Conservation (phyloP, 2,797 vertebrate genomes). For the Ara ararauna region DNA sequence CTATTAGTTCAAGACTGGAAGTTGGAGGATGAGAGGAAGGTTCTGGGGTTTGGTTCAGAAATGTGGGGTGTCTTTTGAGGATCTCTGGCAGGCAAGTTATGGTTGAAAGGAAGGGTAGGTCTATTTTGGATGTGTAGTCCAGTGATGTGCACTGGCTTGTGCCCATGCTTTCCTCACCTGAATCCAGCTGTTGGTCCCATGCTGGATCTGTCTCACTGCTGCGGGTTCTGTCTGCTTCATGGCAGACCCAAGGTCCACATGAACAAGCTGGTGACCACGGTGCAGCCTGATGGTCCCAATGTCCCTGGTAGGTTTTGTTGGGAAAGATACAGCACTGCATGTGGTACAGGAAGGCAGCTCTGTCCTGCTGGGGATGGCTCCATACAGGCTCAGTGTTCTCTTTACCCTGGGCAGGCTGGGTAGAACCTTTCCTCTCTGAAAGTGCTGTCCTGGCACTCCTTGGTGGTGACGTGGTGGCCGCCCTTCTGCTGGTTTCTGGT, state of each 20-base stretch:
- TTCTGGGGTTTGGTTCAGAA: not conserved
- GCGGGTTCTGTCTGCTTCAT: rapidly evolving
- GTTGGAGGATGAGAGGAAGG: not conserved
- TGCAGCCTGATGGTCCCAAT: not conserved
- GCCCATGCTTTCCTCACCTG: not conserved
- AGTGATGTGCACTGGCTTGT: not conserved
- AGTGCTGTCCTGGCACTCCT: not conserved
- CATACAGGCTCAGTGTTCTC: not conserved
- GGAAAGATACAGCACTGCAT: rapidly evolving
- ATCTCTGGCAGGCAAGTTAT: not conserved
- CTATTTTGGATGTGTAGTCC: not conserved
- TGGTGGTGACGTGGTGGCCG: no score
- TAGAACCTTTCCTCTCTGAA: not conserved
- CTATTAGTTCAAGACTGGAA: not conserved
- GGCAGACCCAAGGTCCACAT: rapidly evolving
- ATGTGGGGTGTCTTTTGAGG: not conserved
- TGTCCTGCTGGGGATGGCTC: not conserved
- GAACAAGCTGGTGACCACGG: not conserved
- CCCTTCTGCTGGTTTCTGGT: not conserved
- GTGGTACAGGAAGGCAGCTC: not conserved
- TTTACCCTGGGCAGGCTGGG: not conserved
- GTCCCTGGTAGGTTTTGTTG: rapidly evolving
- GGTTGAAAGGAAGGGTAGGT: not conserved
- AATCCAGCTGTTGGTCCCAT: not conserved
- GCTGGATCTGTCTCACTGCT: not conserved